These are phyloP conservation scores for Pseudomyrmex dendroicus DNA, from an alignment of 1,140 invertebrate genomes.

Conservation along the genomic window DNA sequence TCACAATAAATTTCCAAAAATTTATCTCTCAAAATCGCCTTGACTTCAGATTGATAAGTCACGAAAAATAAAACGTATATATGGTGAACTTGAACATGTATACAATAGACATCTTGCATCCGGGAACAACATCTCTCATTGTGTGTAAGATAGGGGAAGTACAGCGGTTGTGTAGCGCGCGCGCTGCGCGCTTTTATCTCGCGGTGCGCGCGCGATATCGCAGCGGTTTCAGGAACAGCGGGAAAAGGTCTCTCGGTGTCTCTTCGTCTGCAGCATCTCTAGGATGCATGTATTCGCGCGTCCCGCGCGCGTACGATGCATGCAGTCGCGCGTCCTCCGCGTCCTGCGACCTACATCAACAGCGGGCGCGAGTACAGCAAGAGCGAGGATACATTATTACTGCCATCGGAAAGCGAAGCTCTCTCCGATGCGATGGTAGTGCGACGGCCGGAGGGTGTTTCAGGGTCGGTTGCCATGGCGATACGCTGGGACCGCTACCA, in stretches of 20 bases:
- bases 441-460: constrained; percentile 76
- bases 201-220: constrained; percentile 29
- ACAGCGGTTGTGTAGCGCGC: not conserved
- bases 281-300: constrained; percentile 3
- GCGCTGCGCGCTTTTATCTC: constrained; percentile 32
- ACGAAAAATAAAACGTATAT: not conserved
- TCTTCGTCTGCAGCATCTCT: not conserved
- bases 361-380: constrained; percentile 60
- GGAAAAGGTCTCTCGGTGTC: not conserved
- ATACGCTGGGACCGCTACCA: constrained; percentile 72
- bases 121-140: not conserved
- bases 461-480: constrained; percentile 79
- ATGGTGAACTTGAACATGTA: not conserved
- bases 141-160: not conserved
- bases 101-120: not conserved
- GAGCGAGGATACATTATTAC: constrained; percentile 79
- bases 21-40: not conserved
- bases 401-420: constrained; percentile 81
- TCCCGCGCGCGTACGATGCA: not conserved
- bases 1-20: not conserved
- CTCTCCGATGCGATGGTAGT: constrained; percentile 65
- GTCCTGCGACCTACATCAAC: constrained; percentile 79
- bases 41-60: not conserved
- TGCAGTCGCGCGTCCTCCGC: constrained; percentile 61
- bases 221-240: constrained; percentile 10